Evolutionary conservation across 2,888 invertebrate genomes (phyloP), one percentile per base, ranked within the genome.

Genomic region (Adelognathus sp.): DNA sequence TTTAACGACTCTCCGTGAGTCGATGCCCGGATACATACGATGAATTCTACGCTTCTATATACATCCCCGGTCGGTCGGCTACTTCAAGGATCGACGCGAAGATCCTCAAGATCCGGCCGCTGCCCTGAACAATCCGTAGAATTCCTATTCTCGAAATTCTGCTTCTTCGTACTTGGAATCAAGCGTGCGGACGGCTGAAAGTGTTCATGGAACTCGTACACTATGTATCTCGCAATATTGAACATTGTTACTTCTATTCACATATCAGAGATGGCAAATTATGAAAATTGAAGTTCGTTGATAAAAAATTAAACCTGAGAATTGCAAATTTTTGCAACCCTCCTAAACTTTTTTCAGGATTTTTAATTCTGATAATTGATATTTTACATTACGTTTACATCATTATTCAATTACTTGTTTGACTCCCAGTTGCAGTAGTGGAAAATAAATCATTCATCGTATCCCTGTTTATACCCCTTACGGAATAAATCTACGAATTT

Each of bases 1-100:
- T 78, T 86, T 83, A 85, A 84, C 83, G 85, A 84, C 84, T 84
- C 81, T 77, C 81, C 77, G n/a, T n/a, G n/a, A n/a, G 76, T 81
- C 82, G 81, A 81, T 79, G 74, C 76, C 76, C 72, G 36, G 41
- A 54, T 50, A 21, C 50, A n/a, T n/a, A n/a, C n/a, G n/a, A n/a
- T n/a, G n/a, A n/a, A 67, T 67, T 33, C 72, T 18, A n/a, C 44
- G 44, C 50, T 60, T 64, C 58, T 61, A 52, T 46, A 29, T 39
- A 67, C 63, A 76, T 73, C 73, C 21, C 9, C 3, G 21, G 9
- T 5, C n/a, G 24, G 84, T 81, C 86, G 85, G 86, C 84, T 79
- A 83, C 83, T 84, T 83, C 80, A 84, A 83, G 81, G 81, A 83
- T 82, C 77, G 80, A 66, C 27, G 29, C 52, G 7, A 27, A 7